A percentile compares a stretch with the other conserved stretches of the same genome.
Conservation (phyloP, 2,888 invertebrate species). For the Lepidochrysops patricia region DNA sequence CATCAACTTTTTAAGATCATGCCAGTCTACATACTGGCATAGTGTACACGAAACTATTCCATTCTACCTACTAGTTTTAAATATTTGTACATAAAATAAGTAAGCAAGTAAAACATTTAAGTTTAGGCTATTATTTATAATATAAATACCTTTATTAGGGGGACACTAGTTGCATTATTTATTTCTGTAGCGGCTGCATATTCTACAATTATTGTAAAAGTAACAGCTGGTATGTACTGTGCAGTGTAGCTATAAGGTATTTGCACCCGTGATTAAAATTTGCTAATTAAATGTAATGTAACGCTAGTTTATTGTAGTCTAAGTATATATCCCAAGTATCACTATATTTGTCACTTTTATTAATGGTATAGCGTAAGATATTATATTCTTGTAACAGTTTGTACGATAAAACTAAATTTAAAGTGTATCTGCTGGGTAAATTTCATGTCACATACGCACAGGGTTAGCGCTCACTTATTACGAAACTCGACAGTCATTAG, state of each 20-base stretch:
- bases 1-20: neutral
- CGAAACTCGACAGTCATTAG: too few species aligned
- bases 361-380: neutral
- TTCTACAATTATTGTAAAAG: too few species aligned
- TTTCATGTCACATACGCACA: too few species aligned
- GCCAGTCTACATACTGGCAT: neutral
- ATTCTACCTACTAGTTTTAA: conserved; percentile 13
- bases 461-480: too few species aligned
- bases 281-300: neutral
- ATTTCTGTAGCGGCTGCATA: too few species aligned
- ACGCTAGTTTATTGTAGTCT: conserved; percentile 2
- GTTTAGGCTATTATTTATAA: conserved; percentile 14
- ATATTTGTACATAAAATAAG: conserved; percentile 15
- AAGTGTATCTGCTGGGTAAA: neutral
- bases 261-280: neutral
- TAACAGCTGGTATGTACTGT: too few species aligned
- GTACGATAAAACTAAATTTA: neutral
- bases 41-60: conserved; percentile 10
- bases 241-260: neutral
- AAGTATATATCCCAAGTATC: neutral
- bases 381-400: conserved; percentile 4
- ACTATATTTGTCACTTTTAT: conserved; percentile 1
- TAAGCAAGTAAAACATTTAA: conserved; percentile 14
- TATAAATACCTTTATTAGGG: conserved; percentile 16
- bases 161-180: conserved; percentile 9